Percentiles rank a stretch among this genome's conserved stretches.
These are phyloP conservation scores for Spatulosminthurus flaviceps DNA, from an alignment of 2,888 invertebrate genomes.

Conservation along the genomic window DNA sequence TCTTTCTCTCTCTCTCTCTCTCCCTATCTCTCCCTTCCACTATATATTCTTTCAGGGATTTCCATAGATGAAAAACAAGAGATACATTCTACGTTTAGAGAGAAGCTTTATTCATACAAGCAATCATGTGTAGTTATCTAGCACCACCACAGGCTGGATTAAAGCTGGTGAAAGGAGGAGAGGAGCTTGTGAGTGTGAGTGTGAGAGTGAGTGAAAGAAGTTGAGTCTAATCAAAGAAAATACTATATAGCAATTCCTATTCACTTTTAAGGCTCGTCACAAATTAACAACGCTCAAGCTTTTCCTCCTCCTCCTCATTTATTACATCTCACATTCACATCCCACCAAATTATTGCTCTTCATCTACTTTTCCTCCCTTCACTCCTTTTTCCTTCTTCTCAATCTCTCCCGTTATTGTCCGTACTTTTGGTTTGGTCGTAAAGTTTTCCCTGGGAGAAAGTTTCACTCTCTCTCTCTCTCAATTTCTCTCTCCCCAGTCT, in stretches of 20 bases:
- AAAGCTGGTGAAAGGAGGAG: conserved; percentile 6
- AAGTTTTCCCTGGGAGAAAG: no score
- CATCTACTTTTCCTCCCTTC: not conserved
- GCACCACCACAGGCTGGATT: conserved; percentile 3
- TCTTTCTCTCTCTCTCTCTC: conserved; percentile 32
- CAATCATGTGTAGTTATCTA: not conserved
- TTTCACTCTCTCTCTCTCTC: conserved; percentile 21
- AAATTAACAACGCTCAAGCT: not conserved
- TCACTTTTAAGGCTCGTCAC: conserved; percentile 6
- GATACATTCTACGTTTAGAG: no score
- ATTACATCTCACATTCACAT: not conserved
- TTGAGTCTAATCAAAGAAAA: conserved; percentile 43
- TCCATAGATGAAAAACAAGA: not conserved
- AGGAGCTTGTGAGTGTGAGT: no score
- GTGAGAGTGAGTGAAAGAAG: conserved; percentile 20
- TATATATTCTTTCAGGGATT: not conserved
- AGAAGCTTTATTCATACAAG: not conserved
- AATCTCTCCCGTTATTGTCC: not conserved
- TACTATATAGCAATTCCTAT: not conserved
- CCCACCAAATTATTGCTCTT: conserved; percentile 4
- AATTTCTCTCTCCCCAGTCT: not conserved
- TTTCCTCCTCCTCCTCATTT: not conserved
- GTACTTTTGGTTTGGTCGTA: not conserved
- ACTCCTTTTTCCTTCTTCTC: not conserved
- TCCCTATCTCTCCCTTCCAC: conserved; percentile 10